Evolutionary conservation across 2,797 vertebrate species (phyloP), one percentile per base, ranked within the genome.

Genomic region (Lepidocolaptes lacrymiger): DNA sequence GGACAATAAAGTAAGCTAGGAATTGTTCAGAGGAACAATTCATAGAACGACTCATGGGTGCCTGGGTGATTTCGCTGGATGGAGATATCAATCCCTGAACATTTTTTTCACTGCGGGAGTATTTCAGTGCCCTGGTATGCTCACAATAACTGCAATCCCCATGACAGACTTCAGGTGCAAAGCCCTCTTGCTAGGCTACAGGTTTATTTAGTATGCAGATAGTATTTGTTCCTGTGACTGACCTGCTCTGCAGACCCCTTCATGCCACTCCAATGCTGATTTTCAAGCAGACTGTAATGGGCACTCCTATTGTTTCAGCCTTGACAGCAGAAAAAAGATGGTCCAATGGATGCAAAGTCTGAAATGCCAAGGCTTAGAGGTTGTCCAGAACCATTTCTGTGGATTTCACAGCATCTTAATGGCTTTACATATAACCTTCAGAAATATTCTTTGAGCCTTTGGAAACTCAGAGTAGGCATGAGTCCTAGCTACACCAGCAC

Each of bases 391-490:
- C 55, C 36, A 94, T 91, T 75, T 32, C 66, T 58, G 26, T 52
- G 34, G 58, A 51, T 94, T 92, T 95, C 37, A 51, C 15, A 59
- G 12, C 39, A 62, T 90, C 54, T 66, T 93, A 92, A 72, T 63
- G 27, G n/a, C 41, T 85, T 80, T 79, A 63, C 6, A 30, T 28
- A 55, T 34, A 96, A 67, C 36, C n/a, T 74, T 93, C 75, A 86
- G 36, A 91, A 88, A 63, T 51, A 18, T 52, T 72, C 61, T 64
- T 64, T 66, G 49, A 86, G 64, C 22, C 6, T n/a, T 63, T 91
- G 48, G 46, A 94, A 95, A 80, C 51, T 46, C 51, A 41, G 41
- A 22, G 26, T n/a, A 89, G 56, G 75, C 1, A 0, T 14, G 36
- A 72, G 39, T 37, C 43, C 41, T 41, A 72, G 36, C 24, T 54